phyloP scores from a whole-genome alignment of 2,797 vertebrate species.

The Squalus acanthias region DNA sequence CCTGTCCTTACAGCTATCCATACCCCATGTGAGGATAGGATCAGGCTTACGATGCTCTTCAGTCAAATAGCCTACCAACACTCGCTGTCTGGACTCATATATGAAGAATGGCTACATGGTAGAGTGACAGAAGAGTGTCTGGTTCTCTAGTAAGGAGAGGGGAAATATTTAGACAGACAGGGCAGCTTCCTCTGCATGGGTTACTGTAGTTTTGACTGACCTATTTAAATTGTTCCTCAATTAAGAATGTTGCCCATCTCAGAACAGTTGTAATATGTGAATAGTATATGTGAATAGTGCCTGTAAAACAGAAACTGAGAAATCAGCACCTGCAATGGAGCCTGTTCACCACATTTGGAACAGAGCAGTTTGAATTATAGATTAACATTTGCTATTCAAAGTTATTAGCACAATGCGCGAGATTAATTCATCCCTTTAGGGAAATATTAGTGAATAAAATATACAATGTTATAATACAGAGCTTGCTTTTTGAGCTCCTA shows the following conservation, averaged over 20 bases:
- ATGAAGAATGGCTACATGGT: neutral
- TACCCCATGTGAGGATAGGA: neutral
- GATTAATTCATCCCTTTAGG: neutral
- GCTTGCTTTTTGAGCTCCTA: neutral
- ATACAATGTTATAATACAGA: neutral
- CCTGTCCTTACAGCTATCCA: neutral
- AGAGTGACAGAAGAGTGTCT: neutral
- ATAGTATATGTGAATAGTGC: neutral
- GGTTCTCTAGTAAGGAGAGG: neutral
- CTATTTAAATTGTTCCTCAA: neutral
- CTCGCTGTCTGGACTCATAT: neutral
- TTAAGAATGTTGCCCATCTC: neutral
- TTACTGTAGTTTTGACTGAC: neutral
- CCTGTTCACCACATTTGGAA: neutral
- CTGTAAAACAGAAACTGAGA: neutral
- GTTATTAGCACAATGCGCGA: neutral
- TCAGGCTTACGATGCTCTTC: neutral
- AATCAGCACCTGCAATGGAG: neutral
- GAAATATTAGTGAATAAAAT: neutral
- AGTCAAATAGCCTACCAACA: neutral
- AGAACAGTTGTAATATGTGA: neutral
- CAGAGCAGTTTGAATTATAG: neutral
- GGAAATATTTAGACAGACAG: neutral
- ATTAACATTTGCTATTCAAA: neutral
- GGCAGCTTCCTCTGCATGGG: neutral